phyloP scores from a whole-genome alignment of 2,888 invertebrate genomes.

The Ichneumoninae sp. region DNA sequence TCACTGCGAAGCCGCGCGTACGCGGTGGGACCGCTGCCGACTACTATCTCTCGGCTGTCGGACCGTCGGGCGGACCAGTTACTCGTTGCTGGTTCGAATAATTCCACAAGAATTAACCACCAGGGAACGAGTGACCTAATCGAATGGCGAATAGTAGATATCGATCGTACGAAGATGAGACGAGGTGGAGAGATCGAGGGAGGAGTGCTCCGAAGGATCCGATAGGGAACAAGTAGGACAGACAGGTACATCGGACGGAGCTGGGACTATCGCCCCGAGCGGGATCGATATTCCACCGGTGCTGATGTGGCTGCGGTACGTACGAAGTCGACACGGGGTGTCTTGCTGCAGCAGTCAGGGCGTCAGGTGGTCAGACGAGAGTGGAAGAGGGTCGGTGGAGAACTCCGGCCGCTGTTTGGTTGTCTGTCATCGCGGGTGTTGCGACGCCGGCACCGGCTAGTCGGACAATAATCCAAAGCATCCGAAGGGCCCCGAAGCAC shows the following conservation, averaged over 20 bases:
- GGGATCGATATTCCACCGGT: slow-evolving; percentile 23
- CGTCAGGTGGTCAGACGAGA: slow-evolving; percentile 65
- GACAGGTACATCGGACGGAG: slow-evolving; percentile 20
- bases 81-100: slow-evolving; percentile 60
- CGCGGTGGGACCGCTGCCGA: slow-evolving; percentile 74
- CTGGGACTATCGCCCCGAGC: not conserved
- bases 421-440: slow-evolving; percentile 51
- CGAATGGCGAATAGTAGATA: slow-evolving; percentile 49
- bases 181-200: not conserved
- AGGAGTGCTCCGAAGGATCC: not conserved
- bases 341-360: slow-evolving; percentile 57
- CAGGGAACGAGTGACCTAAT: slow-evolving; percentile 53
- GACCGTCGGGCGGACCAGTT: slow-evolving; percentile 29
- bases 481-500: slow-evolving; percentile 24
- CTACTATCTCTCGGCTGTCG: slow-evolving; percentile 57
- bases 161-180: slow-evolving; percentile 29
- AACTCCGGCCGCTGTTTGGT: slow-evolving; percentile 21
- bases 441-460: slow-evolving; percentile 55
- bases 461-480: slow-evolving; percentile 63
- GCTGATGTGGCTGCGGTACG: slow-evolving; percentile 9
- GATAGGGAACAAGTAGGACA: slow-evolving; percentile 25
- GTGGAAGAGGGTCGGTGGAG: slow-evolving; percentile 24
- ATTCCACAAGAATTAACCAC: slow-evolving; percentile 65
- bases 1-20: slow-evolving; percentile 78
- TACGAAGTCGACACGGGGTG: slow-evolving; percentile 40